Conservation (phyloP, 2,113 vertebrate genomes). For the Urocolius indicus region DNA sequence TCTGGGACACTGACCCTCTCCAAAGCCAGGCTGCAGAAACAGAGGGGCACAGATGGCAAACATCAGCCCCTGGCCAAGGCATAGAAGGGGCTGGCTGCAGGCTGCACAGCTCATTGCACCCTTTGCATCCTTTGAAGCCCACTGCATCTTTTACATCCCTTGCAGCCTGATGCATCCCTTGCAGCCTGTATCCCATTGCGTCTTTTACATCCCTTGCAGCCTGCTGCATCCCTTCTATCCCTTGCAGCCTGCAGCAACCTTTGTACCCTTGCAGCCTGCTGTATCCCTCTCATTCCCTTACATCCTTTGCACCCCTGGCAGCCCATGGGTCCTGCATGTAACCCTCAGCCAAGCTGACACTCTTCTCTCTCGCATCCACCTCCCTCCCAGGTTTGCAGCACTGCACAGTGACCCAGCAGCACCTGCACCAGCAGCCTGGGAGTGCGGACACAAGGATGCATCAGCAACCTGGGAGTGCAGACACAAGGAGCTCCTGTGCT, state of each 20-base stretch:
- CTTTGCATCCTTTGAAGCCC: neutral
- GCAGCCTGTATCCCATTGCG: neutral
- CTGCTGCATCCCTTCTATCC: fast-evolving
- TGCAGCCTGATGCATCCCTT: neutral
- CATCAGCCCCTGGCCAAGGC: neutral
- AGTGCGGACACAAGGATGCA: neutral
- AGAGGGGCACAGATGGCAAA: neutral
- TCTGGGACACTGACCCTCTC: neutral
- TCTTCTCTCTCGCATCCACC: neutral
- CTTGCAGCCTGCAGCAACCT: neutral
- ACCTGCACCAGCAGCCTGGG: fast-evolving
- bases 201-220: neutral
- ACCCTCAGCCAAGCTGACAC: neutral
- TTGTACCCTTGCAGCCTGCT: neutral
- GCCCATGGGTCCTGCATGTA: fast-evolving
- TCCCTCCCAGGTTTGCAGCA: neutral
- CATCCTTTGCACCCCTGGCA: neutral
- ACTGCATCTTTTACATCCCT: neutral
- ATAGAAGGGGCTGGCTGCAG: neutral
- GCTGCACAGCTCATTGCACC: neutral
- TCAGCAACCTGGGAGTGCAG: neutral
- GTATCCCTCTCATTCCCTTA: neutral
- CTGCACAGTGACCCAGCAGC: fast-evolving
- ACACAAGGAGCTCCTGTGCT: neutral
- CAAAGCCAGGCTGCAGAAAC: neutral